Conservation (phyloP, 2,113 vertebrate species). For the Platysteira castanea region DNA sequence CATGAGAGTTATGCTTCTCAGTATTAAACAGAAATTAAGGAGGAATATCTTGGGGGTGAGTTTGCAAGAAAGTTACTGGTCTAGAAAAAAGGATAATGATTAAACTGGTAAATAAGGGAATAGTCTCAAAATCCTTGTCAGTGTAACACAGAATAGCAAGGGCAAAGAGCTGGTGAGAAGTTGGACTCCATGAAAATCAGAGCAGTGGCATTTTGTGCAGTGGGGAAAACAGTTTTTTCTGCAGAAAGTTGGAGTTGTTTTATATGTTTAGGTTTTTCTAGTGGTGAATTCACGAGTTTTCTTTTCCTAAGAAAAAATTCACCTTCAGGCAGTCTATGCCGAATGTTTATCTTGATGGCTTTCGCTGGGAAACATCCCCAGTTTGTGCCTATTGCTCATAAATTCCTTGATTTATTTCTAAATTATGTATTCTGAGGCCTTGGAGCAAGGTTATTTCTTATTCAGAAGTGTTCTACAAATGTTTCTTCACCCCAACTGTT, state of each 20-base stretch:
- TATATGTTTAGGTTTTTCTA: not conserved
- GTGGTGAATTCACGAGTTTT: not conserved
- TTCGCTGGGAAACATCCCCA: not conserved
- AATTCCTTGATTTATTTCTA: conserved; percentile 28
- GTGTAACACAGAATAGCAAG: not conserved
- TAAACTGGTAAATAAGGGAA: not conserved
- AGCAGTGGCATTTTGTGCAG: not conserved
- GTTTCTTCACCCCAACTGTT: not conserved
- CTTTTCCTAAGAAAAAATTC: not conserved
- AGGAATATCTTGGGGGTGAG: not conserved
- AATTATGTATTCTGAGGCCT: conserved; percentile 38
- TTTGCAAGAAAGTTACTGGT: not conserved
- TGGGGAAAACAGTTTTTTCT: not conserved
- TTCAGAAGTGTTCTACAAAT: not conserved
- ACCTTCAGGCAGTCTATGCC: not conserved
- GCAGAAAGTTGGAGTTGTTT: not conserved
- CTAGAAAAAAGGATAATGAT: not conserved
- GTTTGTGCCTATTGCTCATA: not conserved
- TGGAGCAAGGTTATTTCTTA: not conserved
- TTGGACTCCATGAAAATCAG: not conserved
- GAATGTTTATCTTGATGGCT: conserved; percentile 4
- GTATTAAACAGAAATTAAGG: not conserved
- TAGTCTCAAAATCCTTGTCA: not conserved
- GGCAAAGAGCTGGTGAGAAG: not conserved
- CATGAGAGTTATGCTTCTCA: not conserved